phyloP scores from a whole-genome alignment of 1,140 invertebrate species.

The Mizuhopecten yessoensis region DNA sequence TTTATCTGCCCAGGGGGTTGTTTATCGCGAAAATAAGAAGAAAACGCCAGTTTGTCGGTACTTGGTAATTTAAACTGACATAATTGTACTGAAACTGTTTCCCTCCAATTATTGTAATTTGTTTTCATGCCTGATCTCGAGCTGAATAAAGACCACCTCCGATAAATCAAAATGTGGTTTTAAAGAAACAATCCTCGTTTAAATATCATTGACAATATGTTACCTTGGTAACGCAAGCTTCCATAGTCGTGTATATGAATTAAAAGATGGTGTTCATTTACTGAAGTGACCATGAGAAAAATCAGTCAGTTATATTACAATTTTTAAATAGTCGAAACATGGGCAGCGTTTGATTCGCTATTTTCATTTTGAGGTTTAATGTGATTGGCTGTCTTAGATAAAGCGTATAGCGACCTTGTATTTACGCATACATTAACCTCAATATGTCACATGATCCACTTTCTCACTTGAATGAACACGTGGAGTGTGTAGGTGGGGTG shows the following conservation, averaged over 20 bases:
- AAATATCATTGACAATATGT: background rate
- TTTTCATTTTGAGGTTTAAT: background rate
- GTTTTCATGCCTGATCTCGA: background rate
- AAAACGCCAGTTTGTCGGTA: background rate
- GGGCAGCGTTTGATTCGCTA: background rate
- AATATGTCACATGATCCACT: slow-evolving; percentile 28
- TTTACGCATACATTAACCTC: slow-evolving; percentile 22
- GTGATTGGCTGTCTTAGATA: background rate
- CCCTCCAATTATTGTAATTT: background rate
- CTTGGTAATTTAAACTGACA: background rate
- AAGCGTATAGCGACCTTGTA: background rate
- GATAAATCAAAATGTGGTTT: background rate
- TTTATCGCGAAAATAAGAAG: background rate
- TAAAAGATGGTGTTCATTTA: background rate
- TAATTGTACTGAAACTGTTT: background rate
- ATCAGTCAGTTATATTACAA: background rate
- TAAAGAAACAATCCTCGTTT: background rate
- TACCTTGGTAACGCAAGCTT: background rate
- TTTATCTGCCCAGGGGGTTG: background rate
- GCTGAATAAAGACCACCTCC: background rate
- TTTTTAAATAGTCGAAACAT: background rate
- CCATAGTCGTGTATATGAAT: background rate
- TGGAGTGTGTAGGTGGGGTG: background rate
- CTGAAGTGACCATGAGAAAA: slow-evolving; percentile 14
- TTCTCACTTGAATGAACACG: slow-evolving; percentile 23